Evolutionary conservation across 2,888 invertebrate genomes (phyloP), one percentile per base, ranked within the genome.

Genomic region (Orthosia incerta): DNA sequence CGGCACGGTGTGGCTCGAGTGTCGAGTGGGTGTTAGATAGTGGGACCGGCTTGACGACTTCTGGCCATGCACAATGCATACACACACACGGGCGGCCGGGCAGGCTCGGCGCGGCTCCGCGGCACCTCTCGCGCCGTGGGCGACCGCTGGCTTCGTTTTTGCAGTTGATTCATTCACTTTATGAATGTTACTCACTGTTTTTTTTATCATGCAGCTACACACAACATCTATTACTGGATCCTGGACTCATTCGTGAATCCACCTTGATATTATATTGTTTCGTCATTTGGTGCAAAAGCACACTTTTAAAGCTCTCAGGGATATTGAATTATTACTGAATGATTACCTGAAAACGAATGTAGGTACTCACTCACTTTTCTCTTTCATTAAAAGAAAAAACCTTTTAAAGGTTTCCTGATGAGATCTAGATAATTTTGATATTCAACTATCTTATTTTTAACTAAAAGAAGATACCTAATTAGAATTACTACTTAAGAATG

Each of bases 1-100:
- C 86, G 86, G 87, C 69, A 69, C 76, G 23, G 76, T 86, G 89
- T 87, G 84, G 87, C 85, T 72, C 23, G 70, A 84, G 85, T 88
- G 91, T 91, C 60, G 80, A 80, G 94, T 93, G 93, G 95, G 95
- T 93, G 93, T 94, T 89, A 89, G 92, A 89, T 86, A 87, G 84
- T 89, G 87, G 89, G 94, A 95, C 95, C 95, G 95, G 95, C 94
- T 91, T 89, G 93, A 92, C 92, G 75, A 89, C 91, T 92, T 92
- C 88, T 90, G 83, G 84, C 83, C 89, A 87, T 90, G 87, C 89
- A 86, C 87, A 87, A 78, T 90, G 89, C 91, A 91, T 90, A 88
- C 91, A 88, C 88, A 86, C 91, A 82, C 83, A 77, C 80, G 20
- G 73, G 67, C 85, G 26, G 39, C 77, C 50, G 31, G 39, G 50